Base-by-base conservation (phyloP, 1,140 invertebrate genomes). In the Wasmannia auropunctata region DNA sequence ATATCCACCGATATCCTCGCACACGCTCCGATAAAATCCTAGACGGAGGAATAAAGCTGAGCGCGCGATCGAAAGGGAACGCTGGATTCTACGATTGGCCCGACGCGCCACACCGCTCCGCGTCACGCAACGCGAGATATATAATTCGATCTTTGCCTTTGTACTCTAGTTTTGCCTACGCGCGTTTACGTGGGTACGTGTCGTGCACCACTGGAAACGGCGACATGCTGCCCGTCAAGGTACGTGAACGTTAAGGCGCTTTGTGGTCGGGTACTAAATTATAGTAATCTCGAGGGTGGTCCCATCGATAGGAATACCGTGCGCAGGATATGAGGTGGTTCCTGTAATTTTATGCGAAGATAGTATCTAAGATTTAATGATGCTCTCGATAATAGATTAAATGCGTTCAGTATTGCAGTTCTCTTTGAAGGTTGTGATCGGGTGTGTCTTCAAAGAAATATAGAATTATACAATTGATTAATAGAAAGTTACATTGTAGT, bases 81-180 rank as follows among this genome's bases (percentile, higher is more conserved):
- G 90, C 89, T 79, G 43, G n/a, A 69, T 79, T 51, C 40, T 86
- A 75, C 69, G 86, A 93, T 93, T 93, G 92, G 92, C 83, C 77
- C 79, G 58, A 37, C 31, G 10, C 14, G 63, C 40, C 85, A 87
- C 70, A 65, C 86, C 77, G 79, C 70, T 65, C 86, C 77, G 79
- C 86, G 83, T 80, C 81, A 81, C 77, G 83, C 88, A 84, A 72
- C 79, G 79, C 87, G 79, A n/a, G n/a, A n/a, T 93, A 93, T 93
- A 93, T 93, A 93, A 91, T 93, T 92, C 91, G 90, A 85, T 91
- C 86, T 90, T 92, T 92, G 80, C 65, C 69, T 87, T 85, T 65
- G 65, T 80, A 86, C 43, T 67, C 85, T 91, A 88, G 90, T 92
- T 89, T 70, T 70, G 74, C 77, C 70, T 88, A 58, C 85, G 74